A percentile compares a stretch with the other conserved stretches of the same genome.
Conservation (phyloP, 2,113 vertebrate species). For the Triplophysa siluroides region DNA sequence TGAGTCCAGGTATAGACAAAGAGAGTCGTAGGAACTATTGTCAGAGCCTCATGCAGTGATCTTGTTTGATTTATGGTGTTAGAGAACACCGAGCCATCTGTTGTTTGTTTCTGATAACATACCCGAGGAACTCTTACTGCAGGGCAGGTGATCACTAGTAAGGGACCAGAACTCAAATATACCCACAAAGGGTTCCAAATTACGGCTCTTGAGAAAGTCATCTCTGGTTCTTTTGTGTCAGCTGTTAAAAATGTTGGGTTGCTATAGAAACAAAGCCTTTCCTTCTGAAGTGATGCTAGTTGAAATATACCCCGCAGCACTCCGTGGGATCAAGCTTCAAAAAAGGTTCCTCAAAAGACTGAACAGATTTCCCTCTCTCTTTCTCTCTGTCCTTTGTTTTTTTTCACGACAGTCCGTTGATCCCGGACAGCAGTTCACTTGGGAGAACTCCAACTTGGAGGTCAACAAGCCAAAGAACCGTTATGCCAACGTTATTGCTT, state of each 20-base stretch:
- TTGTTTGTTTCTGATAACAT: not conserved
- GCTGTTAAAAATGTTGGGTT: conserved; percentile 30
- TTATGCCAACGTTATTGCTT: conserved; percentile 95
- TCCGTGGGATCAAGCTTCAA: conserved; percentile 28
- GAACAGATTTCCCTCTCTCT: conserved; percentile 16
- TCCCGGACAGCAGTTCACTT: conserved; percentile 95
- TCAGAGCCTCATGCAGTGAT: conserved; percentile 4
- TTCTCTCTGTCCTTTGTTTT: not conserved
- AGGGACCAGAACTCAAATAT: not conserved
- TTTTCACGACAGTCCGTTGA: conserved; percentile 83
- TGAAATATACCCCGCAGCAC: conserved; percentile 42
- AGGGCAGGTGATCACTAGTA: conserved; percentile 14
- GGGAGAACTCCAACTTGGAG: conserved; percentile 97
- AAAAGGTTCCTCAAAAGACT: conserved; percentile 28
- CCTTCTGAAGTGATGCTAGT: conserved; percentile 32
- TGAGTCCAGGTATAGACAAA: not conserved
- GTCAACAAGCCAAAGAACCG: conserved; percentile 98
- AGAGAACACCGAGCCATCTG: conserved; percentile 16
- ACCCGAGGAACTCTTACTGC: not conserved
- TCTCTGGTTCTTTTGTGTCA: conserved; percentile 22
- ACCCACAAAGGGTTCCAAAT: conserved; percentile 1
- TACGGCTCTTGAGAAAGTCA: conserved; percentile 11
- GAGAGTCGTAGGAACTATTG: not conserved
- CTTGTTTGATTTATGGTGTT: conserved; percentile 23
- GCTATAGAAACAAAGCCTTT: conserved; percentile 53